These are phyloP conservation scores for Actenoides lindsayi DNA, from an alignment of 2,113 vertebrate genomes.

Conservation along the genomic window DNA sequence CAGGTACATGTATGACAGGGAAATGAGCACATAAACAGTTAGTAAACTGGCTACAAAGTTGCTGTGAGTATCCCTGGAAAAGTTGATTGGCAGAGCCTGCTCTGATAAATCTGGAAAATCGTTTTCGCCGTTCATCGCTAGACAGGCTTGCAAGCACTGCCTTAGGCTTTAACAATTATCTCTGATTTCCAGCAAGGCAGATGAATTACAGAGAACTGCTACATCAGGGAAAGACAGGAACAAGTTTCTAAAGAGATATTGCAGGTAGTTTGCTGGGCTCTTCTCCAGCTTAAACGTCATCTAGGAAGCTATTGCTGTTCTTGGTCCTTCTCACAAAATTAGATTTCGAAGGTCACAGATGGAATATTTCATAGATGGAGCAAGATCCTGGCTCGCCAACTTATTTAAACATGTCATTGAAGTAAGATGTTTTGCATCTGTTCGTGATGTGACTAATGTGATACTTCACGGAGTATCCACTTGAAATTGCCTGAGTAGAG, in stretches of 20 bases:
- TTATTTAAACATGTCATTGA: background rate
- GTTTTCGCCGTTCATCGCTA: background rate
- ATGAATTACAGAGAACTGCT: conserved; percentile 14
- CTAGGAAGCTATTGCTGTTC: background rate
- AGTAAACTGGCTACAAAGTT: background rate
- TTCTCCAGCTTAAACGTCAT: background rate
- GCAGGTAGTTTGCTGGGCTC: background rate
- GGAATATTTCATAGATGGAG: background rate
- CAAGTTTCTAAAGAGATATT: conserved; percentile 3
- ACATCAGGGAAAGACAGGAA: background rate
- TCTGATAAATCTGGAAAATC: background rate
- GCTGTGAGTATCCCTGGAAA: background rate
- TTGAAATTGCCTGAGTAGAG: background rate
- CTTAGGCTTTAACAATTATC: conserved; percentile 11
- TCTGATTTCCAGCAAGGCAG: conserved; percentile 27
- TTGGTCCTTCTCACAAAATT: background rate
- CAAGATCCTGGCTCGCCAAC: background rate
- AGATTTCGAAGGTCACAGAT: background rate
- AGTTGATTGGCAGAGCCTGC: background rate
- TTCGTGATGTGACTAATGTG: background rate
- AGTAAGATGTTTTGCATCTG: background rate
- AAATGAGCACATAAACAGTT: background rate
- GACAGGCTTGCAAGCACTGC: background rate
- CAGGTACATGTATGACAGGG: background rate
- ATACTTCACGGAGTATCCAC: background rate